Evolutionary conservation across 1,140 invertebrate genomes (phyloP).

Genomic region (Nasonia longicornis): DNA sequence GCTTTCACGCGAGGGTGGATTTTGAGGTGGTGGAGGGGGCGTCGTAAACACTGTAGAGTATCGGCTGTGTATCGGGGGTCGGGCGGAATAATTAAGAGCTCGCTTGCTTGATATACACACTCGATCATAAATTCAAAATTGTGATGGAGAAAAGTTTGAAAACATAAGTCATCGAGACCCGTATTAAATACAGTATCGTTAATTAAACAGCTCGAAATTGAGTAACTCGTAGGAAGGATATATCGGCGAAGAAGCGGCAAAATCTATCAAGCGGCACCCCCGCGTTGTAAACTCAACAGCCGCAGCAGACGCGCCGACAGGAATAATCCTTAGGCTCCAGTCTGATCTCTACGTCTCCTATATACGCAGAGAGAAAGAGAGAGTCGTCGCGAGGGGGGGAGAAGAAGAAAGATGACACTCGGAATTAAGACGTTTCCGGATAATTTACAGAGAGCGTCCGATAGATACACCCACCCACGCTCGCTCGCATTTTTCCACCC

Average conservation of each 20-base stretch:
- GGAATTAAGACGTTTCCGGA: slow-evolving; percentile 16
- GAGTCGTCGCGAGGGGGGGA: not conserved
- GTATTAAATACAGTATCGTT: not conserved
- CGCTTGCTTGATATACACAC: not conserved
- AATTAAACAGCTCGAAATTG: not conserved
- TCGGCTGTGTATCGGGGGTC: not conserved
- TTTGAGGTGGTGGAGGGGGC: not conserved
- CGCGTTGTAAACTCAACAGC: not conserved
- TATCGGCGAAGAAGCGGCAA: too few species aligned
- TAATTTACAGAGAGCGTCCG: slow-evolving; percentile 1
- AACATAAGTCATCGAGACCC: not conserved
- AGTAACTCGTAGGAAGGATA: too few species aligned
- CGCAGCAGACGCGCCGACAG: not conserved
- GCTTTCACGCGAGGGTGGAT: not conserved
- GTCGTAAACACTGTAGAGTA: not conserved
- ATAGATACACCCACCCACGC: not conserved
- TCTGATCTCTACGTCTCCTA: slow-evolving; percentile 3
- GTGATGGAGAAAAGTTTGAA: too few species aligned
- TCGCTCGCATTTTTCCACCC: not conserved
- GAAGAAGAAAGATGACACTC: slow-evolving; percentile 22
- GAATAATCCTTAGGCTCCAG: slow-evolving; percentile 3
- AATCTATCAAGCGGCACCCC: slow-evolving; percentile 12
- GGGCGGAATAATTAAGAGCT: not conserved
- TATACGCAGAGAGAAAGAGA: not conserved
- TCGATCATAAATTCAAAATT: not conserved